These are phyloP conservation scores for Trichogramma evanescens DNA, from an alignment of 2,888 invertebrate genomes.

Conservation along the genomic window DNA sequence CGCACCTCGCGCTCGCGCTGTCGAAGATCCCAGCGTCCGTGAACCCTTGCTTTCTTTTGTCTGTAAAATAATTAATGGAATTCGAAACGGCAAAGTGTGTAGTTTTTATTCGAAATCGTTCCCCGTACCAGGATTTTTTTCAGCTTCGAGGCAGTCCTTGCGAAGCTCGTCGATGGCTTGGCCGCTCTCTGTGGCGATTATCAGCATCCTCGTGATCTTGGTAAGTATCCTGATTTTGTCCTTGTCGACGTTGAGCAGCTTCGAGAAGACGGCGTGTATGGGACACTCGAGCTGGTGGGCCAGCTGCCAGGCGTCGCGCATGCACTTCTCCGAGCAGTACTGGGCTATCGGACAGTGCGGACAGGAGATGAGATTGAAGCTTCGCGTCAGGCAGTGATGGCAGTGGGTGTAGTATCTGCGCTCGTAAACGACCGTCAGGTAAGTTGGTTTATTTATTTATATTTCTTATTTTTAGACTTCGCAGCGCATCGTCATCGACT, in stretches of 20 bases:
- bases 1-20: constrained; percentile 34
- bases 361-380: constrained; percentile 42
- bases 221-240: constrained; percentile 41
- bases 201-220: constrained; percentile 41
- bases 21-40: constrained; percentile 36
- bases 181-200: constrained; percentile 37
- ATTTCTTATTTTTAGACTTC: background rate
- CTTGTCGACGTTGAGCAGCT: constrained; percentile 37
- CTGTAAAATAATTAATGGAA: constrained; percentile 23
- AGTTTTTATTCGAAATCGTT: background rate
- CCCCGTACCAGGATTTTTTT: constrained; percentile 38
- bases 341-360: constrained; percentile 38
- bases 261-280: constrained; percentile 34
- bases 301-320: constrained; percentile 33
- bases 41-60: constrained; percentile 43
- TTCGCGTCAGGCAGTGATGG: constrained; percentile 39
- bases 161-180: constrained; percentile 33
- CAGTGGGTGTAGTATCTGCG: constrained; percentile 44
- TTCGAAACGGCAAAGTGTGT: background rate
- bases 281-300: constrained; percentile 39
- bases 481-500: constrained; percentile 5
- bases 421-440: background rate
- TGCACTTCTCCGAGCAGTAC: constrained; percentile 42
- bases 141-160: constrained; percentile 35
- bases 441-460: background rate